Evolutionary conservation across 2,113 vertebrate genomes (phyloP).

Genomic region (Ceyx melanurus): DNA sequence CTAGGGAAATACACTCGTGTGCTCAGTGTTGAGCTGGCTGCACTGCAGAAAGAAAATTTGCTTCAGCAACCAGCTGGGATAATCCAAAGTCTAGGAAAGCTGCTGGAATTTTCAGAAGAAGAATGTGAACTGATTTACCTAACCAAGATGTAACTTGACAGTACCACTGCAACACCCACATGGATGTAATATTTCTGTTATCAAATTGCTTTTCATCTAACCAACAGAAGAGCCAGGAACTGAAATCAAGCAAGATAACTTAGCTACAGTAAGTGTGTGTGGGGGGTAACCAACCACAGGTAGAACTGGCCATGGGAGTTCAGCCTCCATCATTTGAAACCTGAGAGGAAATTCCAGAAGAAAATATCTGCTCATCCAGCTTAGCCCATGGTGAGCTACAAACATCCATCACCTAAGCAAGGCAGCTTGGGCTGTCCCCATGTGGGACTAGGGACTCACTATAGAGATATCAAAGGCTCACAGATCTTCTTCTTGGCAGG

Average conservation of each 20-base stretch:
- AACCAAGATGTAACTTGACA: background rate
- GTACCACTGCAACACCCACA: background rate
- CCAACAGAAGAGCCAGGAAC: background rate
- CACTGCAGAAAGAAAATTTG: background rate
- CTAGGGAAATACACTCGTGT: background rate
- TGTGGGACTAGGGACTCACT: background rate
- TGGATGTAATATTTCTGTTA: background rate
- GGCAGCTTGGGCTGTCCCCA: background rate
- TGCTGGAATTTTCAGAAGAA: background rate
- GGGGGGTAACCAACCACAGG: background rate
- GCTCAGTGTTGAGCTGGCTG: background rate
- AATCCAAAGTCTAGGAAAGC: background rate
- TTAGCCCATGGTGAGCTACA: rapidly evolving
- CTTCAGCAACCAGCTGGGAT: background rate
- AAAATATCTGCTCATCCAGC: background rate
- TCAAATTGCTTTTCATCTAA: background rate
- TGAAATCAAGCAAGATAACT: background rate
- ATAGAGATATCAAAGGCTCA: background rate
- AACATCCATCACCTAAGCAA: background rate
- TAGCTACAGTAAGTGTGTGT: background rate
- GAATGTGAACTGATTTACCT: background rate
- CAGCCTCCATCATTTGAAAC: background rate
- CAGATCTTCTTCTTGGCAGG: background rate
- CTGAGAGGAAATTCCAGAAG: background rate
- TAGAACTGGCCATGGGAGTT: background rate